phyloP scores from a whole-genome alignment of 1,140 invertebrate species.

The Drosophila repleta region DNA sequence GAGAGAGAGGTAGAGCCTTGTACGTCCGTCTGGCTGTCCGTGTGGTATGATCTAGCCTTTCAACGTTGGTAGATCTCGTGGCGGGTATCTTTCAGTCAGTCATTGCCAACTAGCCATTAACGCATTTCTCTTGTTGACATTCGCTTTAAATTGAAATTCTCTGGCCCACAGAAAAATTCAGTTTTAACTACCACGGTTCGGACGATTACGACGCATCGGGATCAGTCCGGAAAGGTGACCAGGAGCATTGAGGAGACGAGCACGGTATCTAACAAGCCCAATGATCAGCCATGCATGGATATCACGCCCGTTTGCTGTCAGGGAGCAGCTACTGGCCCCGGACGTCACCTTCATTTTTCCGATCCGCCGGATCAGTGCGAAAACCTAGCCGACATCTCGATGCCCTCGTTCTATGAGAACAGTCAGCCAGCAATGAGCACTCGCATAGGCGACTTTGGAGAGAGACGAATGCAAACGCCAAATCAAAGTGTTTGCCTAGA shows the following conservation, averaged over 20 bases:
- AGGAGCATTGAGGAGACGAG: constrained; percentile 45
- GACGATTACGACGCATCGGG: constrained; percentile 31
- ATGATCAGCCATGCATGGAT: neutral
- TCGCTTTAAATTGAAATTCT: neutral
- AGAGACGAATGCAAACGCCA: neutral
- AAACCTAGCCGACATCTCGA: constrained; percentile 43
- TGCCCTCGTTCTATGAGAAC: constrained; percentile 36
- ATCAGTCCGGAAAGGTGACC: constrained; percentile 50
- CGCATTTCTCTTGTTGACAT: neutral
- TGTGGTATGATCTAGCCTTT: no score
- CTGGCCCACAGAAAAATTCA: constrained; percentile 7
- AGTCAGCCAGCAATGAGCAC: constrained; percentile 18
- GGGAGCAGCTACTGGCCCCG: neutral
- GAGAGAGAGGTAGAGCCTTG: no score
- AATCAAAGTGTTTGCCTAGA: constrained; percentile 30
- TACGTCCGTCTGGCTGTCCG: no score
- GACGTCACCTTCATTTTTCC: constrained; percentile 36
- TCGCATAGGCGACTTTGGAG: neutral
- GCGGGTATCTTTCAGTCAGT: no score
- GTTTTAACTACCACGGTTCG: constrained; percentile 15
- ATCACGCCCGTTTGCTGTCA: neutral
- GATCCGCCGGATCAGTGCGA: constrained; percentile 16
- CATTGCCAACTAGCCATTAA: no score
- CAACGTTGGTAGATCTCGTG: no score
- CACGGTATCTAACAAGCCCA: constrained; percentile 27